phyloP scores from a whole-genome alignment of 2,888 invertebrate genomes.

The Cheilosia pagana region DNA sequence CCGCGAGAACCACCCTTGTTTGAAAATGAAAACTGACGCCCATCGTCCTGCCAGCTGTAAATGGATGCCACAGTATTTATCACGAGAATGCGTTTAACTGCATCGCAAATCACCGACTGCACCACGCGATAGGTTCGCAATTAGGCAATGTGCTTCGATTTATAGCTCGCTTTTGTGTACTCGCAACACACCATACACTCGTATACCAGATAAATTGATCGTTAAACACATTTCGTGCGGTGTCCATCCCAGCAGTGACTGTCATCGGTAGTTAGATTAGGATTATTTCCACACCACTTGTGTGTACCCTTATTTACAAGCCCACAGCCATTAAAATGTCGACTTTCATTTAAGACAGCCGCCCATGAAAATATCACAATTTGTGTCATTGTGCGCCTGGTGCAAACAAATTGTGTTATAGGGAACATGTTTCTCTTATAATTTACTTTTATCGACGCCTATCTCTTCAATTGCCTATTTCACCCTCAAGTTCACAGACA shows the following conservation, averaged over 20 bases:
- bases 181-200: not conserved
- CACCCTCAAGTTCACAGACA: constrained; percentile 27
- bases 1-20: not conserved
- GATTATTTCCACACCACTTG: constrained; percentile 39
- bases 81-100: constrained; percentile 20
- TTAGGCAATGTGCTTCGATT: constrained; percentile 38
- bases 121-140: constrained; percentile 36
- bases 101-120: constrained; percentile 47
- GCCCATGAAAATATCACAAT: constrained; percentile 27
- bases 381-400: no score
- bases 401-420: constrained; percentile 33
- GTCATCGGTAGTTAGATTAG: constrained; percentile 51
- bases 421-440: constrained; percentile 44
- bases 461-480: constrained; percentile 59
- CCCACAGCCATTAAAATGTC: constrained; percentile 64
- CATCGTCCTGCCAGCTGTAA: constrained; percentile 3
- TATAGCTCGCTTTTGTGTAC: constrained; percentile 43
- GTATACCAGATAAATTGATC: constrained; percentile 54
- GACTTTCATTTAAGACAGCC: constrained; percentile 36
- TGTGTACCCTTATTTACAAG: constrained; percentile 36
- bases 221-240: constrained; percentile 60
- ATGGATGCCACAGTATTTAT: constrained; percentile 40
- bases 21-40: constrained; percentile 23
- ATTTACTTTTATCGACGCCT: constrained; percentile 55
- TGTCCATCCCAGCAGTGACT: constrained; percentile 11